phyloP scores from a whole-genome alignment of 2,113 vertebrate genomes.

The Guaruba guarouba region DNA sequence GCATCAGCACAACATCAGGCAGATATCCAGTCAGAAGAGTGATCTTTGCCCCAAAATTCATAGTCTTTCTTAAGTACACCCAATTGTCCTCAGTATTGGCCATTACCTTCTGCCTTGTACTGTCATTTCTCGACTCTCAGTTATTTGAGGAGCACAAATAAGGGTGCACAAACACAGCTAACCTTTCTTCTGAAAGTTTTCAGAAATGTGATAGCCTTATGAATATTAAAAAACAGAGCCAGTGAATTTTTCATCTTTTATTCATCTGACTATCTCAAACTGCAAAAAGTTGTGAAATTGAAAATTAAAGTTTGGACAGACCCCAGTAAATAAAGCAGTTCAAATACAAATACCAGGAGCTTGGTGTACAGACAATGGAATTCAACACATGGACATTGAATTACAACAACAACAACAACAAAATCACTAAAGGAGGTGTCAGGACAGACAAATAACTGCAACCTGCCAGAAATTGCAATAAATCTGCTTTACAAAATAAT shows the following conservation, averaged over 20 bases:
- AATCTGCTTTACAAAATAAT: background rate
- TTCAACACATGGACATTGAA: background rate
- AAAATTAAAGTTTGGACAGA: conserved; percentile 31
- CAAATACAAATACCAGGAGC: conserved; percentile 55
- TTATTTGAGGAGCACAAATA: background rate
- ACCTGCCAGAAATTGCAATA: background rate
- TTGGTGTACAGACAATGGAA: background rate
- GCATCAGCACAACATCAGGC: background rate
- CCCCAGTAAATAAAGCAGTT: conserved; percentile 15
- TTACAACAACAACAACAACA: background rate
- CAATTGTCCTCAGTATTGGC: background rate
- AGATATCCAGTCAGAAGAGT: background rate
- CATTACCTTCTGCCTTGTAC: background rate
- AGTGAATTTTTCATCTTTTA: conserved; percentile 58
- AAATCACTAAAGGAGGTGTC: conserved; percentile 5
- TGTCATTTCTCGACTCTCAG: background rate
- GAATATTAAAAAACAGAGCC: background rate
- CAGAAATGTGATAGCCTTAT: background rate
- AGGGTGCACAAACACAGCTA: background rate
- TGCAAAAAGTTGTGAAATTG: conserved; percentile 1
- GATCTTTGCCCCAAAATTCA: background rate
- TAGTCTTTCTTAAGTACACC: background rate
- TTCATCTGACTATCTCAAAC: conserved; percentile 23
- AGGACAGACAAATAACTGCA: background rate
- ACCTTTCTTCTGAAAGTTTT: background rate